phyloP scores from a whole-genome alignment of 2,888 invertebrate species.

The Vannuccia rotundouncinata region DNA sequence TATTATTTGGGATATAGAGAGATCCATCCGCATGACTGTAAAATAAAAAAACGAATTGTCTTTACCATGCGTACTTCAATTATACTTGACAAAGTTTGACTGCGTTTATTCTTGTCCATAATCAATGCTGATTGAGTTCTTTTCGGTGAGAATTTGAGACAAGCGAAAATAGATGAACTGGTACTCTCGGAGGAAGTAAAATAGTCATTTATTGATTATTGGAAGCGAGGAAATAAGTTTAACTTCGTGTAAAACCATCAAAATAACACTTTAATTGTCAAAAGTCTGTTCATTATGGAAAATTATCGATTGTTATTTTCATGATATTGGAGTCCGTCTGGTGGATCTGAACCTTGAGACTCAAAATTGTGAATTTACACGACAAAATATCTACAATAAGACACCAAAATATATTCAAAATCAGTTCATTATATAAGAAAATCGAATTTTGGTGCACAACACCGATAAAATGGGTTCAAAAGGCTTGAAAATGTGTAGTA shows the following conservation, averaged over 20 bases:
- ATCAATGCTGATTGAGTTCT: too few relatives aligned
- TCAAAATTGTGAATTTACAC: not conserved
- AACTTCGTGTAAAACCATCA: too few relatives aligned
- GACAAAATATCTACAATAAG: not conserved
- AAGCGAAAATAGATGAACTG: too few relatives aligned
- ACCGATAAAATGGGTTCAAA: not conserved
- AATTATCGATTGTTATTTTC: too few relatives aligned
- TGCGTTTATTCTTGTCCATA: conserved; percentile 2
- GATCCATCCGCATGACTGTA: not conserved
- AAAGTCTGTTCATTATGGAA: too few relatives aligned
- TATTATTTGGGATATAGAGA: conserved; percentile 10
- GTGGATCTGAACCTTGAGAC: not conserved
- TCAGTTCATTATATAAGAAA: not conserved
- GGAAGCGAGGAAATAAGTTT: too few relatives aligned
- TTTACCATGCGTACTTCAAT: conserved; percentile 7
- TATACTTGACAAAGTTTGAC: conserved; percentile 12
- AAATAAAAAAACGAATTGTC: conserved; percentile 1
- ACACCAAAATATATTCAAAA: not conserved
- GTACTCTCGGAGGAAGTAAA: too few relatives aligned
- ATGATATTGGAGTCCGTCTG: too few relatives aligned
- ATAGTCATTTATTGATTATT: too few relatives aligned
- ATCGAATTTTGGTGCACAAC: not conserved
- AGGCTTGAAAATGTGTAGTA: not conserved
- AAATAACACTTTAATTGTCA: too few relatives aligned
- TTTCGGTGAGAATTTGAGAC: too few relatives aligned